Conservation (phyloP, 2,888 invertebrate genomes). For the Mythimna loreyi region DNA sequence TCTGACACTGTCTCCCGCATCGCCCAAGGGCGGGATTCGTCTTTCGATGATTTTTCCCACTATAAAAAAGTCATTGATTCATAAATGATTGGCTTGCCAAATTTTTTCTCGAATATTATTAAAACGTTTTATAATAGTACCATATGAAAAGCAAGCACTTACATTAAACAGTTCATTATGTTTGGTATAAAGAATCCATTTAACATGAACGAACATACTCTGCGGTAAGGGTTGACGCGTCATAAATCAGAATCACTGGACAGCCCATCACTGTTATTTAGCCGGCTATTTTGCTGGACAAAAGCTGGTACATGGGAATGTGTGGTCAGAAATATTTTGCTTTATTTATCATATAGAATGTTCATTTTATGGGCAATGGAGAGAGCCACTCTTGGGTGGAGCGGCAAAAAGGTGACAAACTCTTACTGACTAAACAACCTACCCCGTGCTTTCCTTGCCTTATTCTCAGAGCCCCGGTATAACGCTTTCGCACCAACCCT, state of each 20-base stretch:
- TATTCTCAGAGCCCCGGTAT: too few relatives aligned
- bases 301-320: neutral
- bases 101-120: neutral
- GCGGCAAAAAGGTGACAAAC: too few relatives aligned
- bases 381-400: too few relatives aligned
- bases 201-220: slow-evolving; percentile 30
- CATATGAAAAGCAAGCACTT: slow-evolving; percentile 4
- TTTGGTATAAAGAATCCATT: slow-evolving; percentile 45
- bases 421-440: too few relatives aligned
- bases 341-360: too few relatives aligned
- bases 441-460: too few relatives aligned
- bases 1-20: too few relatives aligned
- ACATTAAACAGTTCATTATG: slow-evolving; percentile 24
- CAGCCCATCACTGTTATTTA: slow-evolving; percentile 2
- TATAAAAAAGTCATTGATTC: neutral
- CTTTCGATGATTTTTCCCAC: too few relatives aligned
- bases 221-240: slow-evolving; percentile 39
- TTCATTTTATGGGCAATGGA: too few relatives aligned
- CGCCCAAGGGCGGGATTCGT: too few relatives aligned
- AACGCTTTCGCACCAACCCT: too few relatives aligned
- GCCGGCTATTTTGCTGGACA: neutral
- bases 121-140: slow-evolving; percentile 5
- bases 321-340: too few relatives aligned
- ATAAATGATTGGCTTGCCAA: neutral
- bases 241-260: slow-evolving; percentile 12